These are phyloP conservation scores for Platanista minor DNA, from an alignment of 2,113 vertebrate genomes.

Conservation along the genomic window DNA sequence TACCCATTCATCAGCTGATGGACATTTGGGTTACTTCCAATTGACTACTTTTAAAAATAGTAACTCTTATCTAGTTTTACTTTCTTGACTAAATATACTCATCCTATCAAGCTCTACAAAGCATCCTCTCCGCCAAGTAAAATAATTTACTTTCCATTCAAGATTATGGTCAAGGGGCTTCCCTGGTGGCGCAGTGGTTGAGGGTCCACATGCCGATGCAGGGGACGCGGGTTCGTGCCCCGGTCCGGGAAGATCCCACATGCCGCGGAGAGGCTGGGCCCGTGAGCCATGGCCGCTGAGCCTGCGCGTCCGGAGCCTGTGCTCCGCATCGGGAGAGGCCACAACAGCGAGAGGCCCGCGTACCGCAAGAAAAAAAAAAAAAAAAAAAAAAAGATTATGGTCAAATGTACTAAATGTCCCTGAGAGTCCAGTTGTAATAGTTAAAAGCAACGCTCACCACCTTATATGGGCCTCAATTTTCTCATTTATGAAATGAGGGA, in stretches of 20 bases:
- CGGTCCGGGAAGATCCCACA: too few species aligned
- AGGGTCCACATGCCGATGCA: too few species aligned
- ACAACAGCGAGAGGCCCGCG: too few species aligned
- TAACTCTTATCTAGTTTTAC: not conserved
- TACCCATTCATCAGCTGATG: not conserved
- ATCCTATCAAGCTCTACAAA: not conserved
- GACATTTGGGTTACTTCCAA: not conserved
- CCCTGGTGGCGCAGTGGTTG: too few species aligned
- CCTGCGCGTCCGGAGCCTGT: too few species aligned
- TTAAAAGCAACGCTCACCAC: not conserved
- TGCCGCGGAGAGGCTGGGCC: too few species aligned
- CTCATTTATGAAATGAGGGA: not conserved
- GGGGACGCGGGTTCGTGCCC: too few species aligned
- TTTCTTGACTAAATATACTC: not conserved
- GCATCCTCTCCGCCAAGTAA: not conserved
- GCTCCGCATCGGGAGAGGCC: too few species aligned
- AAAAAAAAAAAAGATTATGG: not conserved
- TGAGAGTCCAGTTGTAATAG: not conserved
- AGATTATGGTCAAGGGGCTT: not conserved
- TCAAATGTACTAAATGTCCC: not conserved
- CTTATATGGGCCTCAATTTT: not conserved
- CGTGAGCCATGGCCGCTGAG: too few species aligned
- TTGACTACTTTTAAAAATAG: not conserved
- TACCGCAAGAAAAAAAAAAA: too few species aligned
- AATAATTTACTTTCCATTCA: not conserved